phyloP scores from a whole-genome alignment of 2,888 invertebrate genomes.

The Hirtodrosophila alboralis region DNA sequence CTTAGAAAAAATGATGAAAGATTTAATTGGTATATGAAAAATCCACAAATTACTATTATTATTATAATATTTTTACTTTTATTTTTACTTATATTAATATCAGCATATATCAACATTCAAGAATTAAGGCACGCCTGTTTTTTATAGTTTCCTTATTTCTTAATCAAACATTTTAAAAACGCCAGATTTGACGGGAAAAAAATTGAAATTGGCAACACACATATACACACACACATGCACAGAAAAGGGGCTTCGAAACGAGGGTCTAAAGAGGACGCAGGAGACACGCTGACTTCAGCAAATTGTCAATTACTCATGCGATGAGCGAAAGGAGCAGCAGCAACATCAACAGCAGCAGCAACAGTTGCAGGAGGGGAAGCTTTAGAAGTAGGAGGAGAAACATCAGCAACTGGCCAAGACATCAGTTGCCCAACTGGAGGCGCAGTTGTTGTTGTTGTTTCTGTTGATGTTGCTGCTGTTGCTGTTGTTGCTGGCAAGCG shows the following conservation, averaged over 20 bases:
- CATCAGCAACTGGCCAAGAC: conserved; percentile 41
- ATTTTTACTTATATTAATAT: too few species aligned
- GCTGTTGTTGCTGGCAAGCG: conserved; percentile 47
- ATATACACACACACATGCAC: conserved; percentile 14
- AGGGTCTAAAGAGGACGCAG: conserved; percentile 45
- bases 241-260: conserved; percentile 15
- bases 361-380: conserved; percentile 7
- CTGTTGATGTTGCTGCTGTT: conserved; percentile 23
- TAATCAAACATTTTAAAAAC: too few species aligned
- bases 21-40: too few species aligned
- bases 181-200: neutral
- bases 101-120: too few species aligned
- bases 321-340: conserved; percentile 72
- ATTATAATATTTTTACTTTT: too few species aligned
- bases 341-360: conserved; percentile 19
- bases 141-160: too few species aligned
- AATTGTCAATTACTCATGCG: conserved; percentile 81
- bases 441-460: conserved; percentile 18
- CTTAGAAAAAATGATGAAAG: too few species aligned
- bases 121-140: too few species aligned
- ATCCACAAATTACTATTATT: too few species aligned
- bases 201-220: conserved; percentile 25
- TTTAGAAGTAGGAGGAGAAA: neutral
- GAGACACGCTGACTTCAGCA: conserved; percentile 76
- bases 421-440: conserved; percentile 56